Evolutionary conservation across 2,113 vertebrate genomes (phyloP).

Genomic region (Elachura formosa): DNA sequence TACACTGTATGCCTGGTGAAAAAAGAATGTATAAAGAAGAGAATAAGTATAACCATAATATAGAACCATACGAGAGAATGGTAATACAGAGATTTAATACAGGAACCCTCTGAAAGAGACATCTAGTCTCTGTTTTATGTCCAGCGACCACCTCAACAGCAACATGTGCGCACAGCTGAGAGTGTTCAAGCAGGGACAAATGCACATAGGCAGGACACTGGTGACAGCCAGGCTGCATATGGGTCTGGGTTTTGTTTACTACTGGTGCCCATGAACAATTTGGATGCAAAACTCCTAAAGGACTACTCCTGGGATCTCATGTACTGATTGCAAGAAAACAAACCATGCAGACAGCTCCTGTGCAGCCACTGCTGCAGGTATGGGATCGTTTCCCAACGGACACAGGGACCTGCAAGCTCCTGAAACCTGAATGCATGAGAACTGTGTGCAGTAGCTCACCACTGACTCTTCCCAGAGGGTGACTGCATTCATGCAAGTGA

Average conservation of each 20-base stretch:
- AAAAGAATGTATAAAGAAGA: too few relatives aligned
- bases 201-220: background rate
- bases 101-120: too few relatives aligned
- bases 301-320: background rate
- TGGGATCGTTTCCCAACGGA: fast-evolving
- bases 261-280: background rate
- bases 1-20: too few relatives aligned
- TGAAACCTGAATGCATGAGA: background rate
- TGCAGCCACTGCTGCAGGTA: too few relatives aligned
- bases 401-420: background rate
- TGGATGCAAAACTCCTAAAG: background rate
- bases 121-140: too few relatives aligned
- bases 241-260: background rate
- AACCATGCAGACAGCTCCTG: background rate
- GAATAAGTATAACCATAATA: too few relatives aligned
- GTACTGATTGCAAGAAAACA: fast-evolving
- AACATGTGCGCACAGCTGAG: background rate
- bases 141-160: too few relatives aligned
- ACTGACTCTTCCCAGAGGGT: background rate
- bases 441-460: background rate
- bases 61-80: too few relatives aligned
- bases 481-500: background rate
- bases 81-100: too few relatives aligned
- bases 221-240: background rate
- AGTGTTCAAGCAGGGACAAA: background rate